Evolutionary conservation across 2,113 vertebrate genomes (phyloP).

Genomic region (Monarcha castaneiventris): DNA sequence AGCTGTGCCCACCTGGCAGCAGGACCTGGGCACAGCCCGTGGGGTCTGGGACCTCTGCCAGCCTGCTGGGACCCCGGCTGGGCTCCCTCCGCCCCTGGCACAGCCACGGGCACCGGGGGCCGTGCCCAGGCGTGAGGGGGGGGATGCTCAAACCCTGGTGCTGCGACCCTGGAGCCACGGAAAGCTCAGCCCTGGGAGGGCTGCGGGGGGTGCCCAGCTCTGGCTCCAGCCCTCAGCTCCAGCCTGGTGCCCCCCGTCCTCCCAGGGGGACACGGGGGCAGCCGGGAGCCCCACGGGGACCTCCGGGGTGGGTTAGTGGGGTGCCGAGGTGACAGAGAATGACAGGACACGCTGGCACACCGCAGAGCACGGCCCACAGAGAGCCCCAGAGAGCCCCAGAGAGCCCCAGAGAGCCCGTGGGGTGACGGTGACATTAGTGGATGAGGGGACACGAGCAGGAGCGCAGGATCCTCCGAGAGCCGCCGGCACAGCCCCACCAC

Average conservation of each 20-base stretch:
- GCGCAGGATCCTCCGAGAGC: not conserved
- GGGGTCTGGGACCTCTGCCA: not conserved
- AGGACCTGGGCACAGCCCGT: not conserved
- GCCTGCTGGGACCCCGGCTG: not conserved
- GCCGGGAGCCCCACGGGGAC: not conserved
- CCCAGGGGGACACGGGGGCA: not conserved
- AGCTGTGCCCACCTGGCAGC: not conserved
- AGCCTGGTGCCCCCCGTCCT: not conserved
- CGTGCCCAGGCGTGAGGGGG: fast-evolving
- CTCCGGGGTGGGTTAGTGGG: slow-evolving; percentile 13
- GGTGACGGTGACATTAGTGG: slow-evolving; percentile 44
- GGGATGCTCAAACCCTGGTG: fast-evolving
- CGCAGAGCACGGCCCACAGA: slow-evolving; percentile 26
- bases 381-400: not conserved
- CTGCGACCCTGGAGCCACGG: fast-evolving
- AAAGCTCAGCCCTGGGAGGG: not conserved
- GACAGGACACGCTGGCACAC: slow-evolving; percentile 25
- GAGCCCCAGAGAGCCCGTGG: not conserved
- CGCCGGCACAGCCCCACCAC: not conserved
- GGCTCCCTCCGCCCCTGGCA: not conserved
- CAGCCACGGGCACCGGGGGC: fast-evolving
- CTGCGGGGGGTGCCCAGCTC: not conserved
- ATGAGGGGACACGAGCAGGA: not conserved
- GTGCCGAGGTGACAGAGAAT: not conserved
- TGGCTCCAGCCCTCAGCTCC: not conserved